phyloP scores from a whole-genome alignment of 2,113 vertebrate genomes.

The Toxotes jaculatrix region DNA sequence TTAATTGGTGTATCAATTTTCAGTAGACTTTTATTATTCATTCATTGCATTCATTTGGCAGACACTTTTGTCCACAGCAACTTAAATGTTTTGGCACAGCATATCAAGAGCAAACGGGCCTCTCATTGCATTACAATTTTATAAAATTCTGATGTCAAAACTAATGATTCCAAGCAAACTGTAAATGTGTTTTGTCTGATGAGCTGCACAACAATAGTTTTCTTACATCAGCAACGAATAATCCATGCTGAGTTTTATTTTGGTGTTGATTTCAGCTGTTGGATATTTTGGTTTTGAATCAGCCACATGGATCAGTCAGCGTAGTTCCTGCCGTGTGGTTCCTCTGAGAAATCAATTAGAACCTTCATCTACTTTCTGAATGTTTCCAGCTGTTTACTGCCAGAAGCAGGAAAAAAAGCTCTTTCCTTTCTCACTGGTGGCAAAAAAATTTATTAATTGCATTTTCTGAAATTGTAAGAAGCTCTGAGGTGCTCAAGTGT shows the following conservation, averaged over 20 bases:
- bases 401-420: constrained; percentile 6
- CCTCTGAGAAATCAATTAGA: background rate
- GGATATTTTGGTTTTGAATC: background rate
- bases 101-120: background rate
- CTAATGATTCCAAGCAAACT: background rate
- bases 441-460: constrained; percentile 8
- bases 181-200: background rate
- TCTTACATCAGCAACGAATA: no score
- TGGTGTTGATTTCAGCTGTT: background rate
- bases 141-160: background rate
- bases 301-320: constrained; percentile 6
- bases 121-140: background rate
- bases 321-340: background rate
- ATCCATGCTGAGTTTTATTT: background rate
- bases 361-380: constrained; percentile 7
- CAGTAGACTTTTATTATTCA: background rate
- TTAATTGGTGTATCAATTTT: background rate
- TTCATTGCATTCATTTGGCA: background rate
- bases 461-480: constrained; percentile 9
- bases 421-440: background rate
- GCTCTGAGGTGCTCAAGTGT: background rate
- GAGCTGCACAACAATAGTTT: background rate
- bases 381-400: constrained; percentile 16
- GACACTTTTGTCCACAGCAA: no score
- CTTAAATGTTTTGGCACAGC: background rate